Conservation (phyloP, 2,888 invertebrate species). For the Anagyrus pseudococci region DNA sequence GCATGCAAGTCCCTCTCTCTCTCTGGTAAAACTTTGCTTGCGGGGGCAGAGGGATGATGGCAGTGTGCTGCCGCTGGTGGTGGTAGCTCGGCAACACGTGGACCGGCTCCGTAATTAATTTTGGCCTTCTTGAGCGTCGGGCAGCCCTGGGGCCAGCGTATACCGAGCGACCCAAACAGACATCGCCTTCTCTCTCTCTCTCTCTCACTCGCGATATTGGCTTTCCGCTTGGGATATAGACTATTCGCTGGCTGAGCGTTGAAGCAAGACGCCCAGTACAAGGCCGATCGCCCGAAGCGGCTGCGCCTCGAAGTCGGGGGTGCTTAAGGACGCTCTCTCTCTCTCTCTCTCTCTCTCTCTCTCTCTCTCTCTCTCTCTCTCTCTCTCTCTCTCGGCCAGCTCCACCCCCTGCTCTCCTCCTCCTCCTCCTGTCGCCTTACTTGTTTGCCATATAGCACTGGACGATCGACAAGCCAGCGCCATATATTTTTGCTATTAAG, state of each 20-base stretch:
- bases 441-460: not conserved
- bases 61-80: too few relatives aligned
- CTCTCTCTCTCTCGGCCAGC: constrained; percentile 9
- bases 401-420: not conserved
- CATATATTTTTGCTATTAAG: too few relatives aligned
- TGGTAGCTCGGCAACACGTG: constrained; percentile 36
- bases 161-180: too few relatives aligned
- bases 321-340: not conserved
- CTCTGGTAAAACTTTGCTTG: constrained; percentile 35
- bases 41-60: too few relatives aligned
- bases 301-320: not conserved
- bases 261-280: not conserved
- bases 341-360: constrained; percentile 7
- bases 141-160: constrained; percentile 11
- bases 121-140: constrained; percentile 39
- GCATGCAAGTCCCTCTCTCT: constrained; percentile 3
- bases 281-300: constrained; percentile 29
- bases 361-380: constrained; percentile 8
- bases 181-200: not conserved
- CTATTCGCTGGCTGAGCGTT: too few relatives aligned
- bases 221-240: constrained; percentile 24
- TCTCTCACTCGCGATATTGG: constrained; percentile 24
- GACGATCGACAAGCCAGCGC: not conserved
- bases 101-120: constrained; percentile 40
- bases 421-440: constrained; percentile 9